Evolutionary conservation across 2,797 vertebrate genomes (phyloP).

Genomic region (Denticeps clupeoides): DNA sequence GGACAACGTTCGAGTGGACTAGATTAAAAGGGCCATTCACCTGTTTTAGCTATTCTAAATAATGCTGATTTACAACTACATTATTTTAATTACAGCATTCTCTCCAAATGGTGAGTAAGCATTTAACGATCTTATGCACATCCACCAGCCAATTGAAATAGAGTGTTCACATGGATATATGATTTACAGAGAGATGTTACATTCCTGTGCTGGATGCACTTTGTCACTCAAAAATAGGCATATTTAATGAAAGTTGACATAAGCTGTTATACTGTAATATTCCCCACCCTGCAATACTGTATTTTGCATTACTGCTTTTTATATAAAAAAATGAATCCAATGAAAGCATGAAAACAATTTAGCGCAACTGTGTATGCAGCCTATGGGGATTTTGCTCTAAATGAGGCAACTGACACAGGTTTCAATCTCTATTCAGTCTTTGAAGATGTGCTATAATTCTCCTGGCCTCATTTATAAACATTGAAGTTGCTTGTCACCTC

Average conservation of each 20-base stretch:
- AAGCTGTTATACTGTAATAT: not conserved
- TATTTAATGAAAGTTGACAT: not conserved
- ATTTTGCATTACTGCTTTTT: not conserved
- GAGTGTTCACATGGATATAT: no score
- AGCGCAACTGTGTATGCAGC: not conserved
- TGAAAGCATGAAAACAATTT: not conserved
- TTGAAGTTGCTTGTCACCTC: constrained; percentile 1
- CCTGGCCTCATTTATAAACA: constrained; percentile 23
- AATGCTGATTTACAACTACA: no score
- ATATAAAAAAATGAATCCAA: not conserved
- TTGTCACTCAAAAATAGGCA: constrained; percentile 1
- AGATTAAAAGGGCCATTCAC: no score
- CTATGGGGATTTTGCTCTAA: not conserved
- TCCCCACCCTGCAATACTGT: not conserved
- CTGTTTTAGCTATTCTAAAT: no score
- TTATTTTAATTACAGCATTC: no score
- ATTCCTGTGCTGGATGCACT: constrained; percentile 1
- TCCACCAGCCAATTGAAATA: no score
- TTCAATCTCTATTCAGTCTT: constrained; percentile 11
- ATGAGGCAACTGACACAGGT: constrained; percentile 1
- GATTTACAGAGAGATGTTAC: not conserved
- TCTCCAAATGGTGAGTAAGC: no score
- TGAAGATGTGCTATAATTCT: constrained; percentile 9
- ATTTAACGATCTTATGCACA: no score
- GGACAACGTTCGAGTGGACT: no score